phyloP scores from a whole-genome alignment of 2,888 invertebrate genomes.

The Acheta domesticus region DNA sequence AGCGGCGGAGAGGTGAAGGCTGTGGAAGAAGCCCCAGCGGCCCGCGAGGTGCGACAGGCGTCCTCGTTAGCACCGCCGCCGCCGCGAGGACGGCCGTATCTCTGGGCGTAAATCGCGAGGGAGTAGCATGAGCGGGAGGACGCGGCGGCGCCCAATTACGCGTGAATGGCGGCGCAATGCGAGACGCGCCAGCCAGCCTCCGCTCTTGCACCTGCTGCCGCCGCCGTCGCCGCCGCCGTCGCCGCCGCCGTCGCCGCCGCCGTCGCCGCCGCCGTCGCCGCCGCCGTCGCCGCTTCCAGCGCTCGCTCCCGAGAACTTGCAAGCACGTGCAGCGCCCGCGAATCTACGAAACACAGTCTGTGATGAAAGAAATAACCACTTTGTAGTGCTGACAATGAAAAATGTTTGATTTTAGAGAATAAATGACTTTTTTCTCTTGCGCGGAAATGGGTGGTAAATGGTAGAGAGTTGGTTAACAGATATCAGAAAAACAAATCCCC shows the following conservation, averaged over 20 bases:
- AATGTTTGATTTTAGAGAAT: no score
- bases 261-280: not conserved
- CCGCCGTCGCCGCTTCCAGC: not conserved
- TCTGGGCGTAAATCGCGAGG: not conserved
- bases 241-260: no score
- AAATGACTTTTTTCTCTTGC: no score
- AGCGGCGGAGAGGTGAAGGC: no score
- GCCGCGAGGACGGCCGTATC: not conserved
- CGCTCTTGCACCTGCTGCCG: not conserved
- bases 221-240: not conserved
- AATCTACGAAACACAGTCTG: no score
- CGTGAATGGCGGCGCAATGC: not conserved
- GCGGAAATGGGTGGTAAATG: no score
- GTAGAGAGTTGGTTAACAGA: no score
- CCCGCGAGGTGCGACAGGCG: not conserved
- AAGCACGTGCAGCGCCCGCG: no score
- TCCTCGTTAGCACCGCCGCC: not conserved
- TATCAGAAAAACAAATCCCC: no score
- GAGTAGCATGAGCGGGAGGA: not conserved
- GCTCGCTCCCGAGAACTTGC: no score
- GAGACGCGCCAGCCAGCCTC: not conserved
- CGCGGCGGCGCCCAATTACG: not conserved
- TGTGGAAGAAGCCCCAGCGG: not conserved
- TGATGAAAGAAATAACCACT: no score
- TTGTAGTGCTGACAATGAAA: no score